Evolutionary conservation across 2,113 vertebrate species (phyloP).

Genomic region (Leucosticte australis): DNA sequence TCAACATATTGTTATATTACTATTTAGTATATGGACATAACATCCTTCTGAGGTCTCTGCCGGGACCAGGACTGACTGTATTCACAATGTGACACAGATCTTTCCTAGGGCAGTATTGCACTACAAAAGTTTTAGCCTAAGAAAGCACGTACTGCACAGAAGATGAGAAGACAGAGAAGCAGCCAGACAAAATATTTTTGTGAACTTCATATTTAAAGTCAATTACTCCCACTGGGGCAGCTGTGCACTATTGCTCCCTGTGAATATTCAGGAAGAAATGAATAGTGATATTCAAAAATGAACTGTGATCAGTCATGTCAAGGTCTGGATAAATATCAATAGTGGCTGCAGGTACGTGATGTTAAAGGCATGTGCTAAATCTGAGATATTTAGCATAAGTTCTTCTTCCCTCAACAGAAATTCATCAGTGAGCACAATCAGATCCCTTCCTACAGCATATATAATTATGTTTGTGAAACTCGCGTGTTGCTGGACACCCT

Average conservation of each 20-base stretch:
- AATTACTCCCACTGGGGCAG: background rate
- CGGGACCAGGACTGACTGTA: background rate
- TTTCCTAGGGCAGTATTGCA: background rate
- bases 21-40: background rate
- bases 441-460: background rate
- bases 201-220: constrained; percentile 5
- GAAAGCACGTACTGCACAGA: background rate
- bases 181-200: constrained; percentile 42
- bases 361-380: background rate
- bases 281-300: background rate
- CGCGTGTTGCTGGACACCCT: accelerated
- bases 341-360: background rate
- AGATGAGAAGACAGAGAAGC: background rate
- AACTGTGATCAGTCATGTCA: background rate
- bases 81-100: background rate
- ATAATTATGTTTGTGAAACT: background rate
- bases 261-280: constrained; percentile 22
- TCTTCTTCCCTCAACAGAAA: background rate
- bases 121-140: background rate
- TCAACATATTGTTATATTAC: background rate
- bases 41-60: background rate
- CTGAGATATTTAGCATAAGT: background rate
- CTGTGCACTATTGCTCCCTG: background rate
- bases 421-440: background rate
- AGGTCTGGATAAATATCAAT: background rate